Evolutionary conservation across 2,797 vertebrate genomes (phyloP), one percentile per base, ranked within the genome.

Genomic region (Rhodeus uyekii): DNA sequence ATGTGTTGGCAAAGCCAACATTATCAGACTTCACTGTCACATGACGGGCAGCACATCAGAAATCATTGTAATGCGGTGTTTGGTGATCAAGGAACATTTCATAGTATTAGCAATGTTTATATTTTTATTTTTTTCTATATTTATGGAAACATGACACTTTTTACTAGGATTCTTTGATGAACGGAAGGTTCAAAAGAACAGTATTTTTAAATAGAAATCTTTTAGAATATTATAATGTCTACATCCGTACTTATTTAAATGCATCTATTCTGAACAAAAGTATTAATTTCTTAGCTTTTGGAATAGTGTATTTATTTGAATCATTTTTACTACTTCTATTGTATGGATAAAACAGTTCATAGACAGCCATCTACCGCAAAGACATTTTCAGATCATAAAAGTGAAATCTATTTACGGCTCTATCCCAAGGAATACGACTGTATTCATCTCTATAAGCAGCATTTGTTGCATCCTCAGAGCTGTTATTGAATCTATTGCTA

Each of bases 401-500:
- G 36, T 58, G 9, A 69, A 69, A 69, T 58, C 36, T 50, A n/a
- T 58, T 69, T 32, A 69, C 5, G 16, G 27, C 65, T 32, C 42
- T 42, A 13, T 48, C 19, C 36, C 46, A 18, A 22, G 39, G 12
- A 80, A 83, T 67, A 67, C 8, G 42, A 68, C 48, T 1, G 27
- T 74, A 67, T 71, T 83, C 16, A 83, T 72, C 60, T 64, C 60
- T 38, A 29, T 55, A 34, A 67, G 58, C 75, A 53, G 63, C 74
- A 68, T 69, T 53, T 63, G 53, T 80, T 78, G 74, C 78, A 68
- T 73, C 13, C 69, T 27, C 19, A 74, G 50, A 82, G 32, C 29
- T 63, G 46, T 69, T 78, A 82, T 50, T 82, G 76, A 82, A 76
- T 80, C 53, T 46, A 27, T 38, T 55, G 80, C 19, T 61, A 65